A percentile compares a stretch with the other conserved stretches of the same genome.
These are phyloP conservation scores for Plagodis dolabraria DNA, from an alignment of 2,888 invertebrate genomes.

Conservation along the genomic window DNA sequence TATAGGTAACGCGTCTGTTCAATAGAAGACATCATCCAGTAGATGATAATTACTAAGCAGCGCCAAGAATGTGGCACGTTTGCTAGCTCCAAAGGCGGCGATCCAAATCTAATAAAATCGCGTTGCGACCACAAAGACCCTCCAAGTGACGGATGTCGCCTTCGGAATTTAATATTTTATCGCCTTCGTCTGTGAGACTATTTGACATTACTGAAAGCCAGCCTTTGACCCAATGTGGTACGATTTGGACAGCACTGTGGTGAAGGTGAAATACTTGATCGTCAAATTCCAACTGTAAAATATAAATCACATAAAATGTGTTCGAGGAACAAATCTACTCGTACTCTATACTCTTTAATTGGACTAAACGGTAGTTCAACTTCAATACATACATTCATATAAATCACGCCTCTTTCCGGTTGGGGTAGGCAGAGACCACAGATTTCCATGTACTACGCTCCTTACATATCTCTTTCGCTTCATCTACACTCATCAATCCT, in stretches of 20 bases:
- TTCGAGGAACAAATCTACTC: too few species aligned
- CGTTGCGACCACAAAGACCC: conserved; percentile 48
- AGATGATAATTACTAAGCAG: not conserved
- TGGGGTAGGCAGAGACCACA: too few species aligned
- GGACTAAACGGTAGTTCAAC: too few species aligned
- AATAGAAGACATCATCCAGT: too few species aligned
- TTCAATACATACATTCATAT: too few species aligned
- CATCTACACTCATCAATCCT: too few species aligned
- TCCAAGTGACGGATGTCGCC: conserved; percentile 54
- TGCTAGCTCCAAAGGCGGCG: conserved; percentile 8
- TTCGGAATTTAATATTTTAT: conserved; percentile 63
- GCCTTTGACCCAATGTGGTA: conserved; percentile 29
- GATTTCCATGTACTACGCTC: too few species aligned
- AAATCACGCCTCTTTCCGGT: too few species aligned
- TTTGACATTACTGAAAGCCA: conserved; percentile 37
- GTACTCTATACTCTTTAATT: too few species aligned
- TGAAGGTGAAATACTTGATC: conserved; percentile 10
- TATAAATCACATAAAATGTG: conserved; percentile 2
- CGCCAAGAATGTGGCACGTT: conserved; percentile 5
- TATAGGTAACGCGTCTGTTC: not conserved
- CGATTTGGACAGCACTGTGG: not conserved
- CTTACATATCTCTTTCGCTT: too few species aligned
- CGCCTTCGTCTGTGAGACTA: conserved; percentile 41
- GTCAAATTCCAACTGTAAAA: conserved; percentile 4
- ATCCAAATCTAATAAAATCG: conserved; percentile 61